Base-by-base conservation (phyloP, 1,140 invertebrate genomes). In the Patella vulgata region DNA sequence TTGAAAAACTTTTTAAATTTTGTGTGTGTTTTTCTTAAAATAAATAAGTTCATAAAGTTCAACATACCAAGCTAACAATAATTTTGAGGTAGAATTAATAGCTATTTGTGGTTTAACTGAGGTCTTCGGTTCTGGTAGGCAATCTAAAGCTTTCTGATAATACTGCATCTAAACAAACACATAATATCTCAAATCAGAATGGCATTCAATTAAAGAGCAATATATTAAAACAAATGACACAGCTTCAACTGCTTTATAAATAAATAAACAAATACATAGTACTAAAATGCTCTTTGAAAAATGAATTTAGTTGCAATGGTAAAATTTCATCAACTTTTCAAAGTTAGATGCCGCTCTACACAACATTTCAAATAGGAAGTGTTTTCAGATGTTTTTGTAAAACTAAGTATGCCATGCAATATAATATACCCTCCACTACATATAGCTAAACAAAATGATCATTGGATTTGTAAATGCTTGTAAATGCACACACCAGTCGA, bases 111-210 rank as follows among this genome's bases (percentile, higher is more conserved):
- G 39, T 39, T 64, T 21, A 4, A 36, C 19, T 19, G 67, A 65
- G 25, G 8, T 27, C 14, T 31, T 39, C 17, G 59, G 59, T 4
- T 40, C 19, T n/a, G 59, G 69, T 53, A 71, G 36, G 52, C 69
- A 71, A 17, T 55, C 61, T 27, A 71, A 52, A 25, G 69, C 69
- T 33, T 64, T 54, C 28, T 64, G 51, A 58, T 71, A 67, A 44
- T 65, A 71, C 51, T 67, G 64, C 14, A 67, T 47, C 69, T 71
- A 52, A 3, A 40, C 33, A 25, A 17, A 42, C 9, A 33, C 1
- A 11, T 30, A 9, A 19, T 14, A 44, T 11, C 23, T 9, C 9
- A 42, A 39, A 42, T 52, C 19, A 40, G 6, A 27, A n/a, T n/a
- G n/a, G n/a, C n/a, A n/a, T n/a, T n/a, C n/a, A n/a, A n/a, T n/a